phyloP scores from a whole-genome alignment of 2,888 invertebrate genomes.

The Spilarctia lutea region DNA sequence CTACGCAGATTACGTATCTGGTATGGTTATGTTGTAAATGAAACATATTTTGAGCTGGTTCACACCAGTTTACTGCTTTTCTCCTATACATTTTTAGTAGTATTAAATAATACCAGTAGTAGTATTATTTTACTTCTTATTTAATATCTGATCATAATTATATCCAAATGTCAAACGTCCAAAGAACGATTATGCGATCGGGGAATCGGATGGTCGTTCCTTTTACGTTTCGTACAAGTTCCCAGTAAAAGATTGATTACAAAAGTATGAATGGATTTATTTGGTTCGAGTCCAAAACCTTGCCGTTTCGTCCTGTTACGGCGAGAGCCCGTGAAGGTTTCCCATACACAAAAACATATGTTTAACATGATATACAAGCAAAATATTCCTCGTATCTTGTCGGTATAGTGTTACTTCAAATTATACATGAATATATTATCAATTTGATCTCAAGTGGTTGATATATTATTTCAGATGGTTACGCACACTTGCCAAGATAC shows the following conservation, averaged over 20 bases:
- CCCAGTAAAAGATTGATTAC: neutral
- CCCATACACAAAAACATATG: neutral
- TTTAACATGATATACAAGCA: neutral
- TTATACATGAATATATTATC: constrained; percentile 3
- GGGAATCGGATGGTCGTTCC: no score
- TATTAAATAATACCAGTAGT: neutral
- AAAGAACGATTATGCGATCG: no score
- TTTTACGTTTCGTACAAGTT: no score
- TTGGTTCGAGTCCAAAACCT: neutral
- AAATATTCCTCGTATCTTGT: neutral
- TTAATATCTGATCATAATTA: no score
- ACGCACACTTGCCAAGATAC: constrained; percentile 4
- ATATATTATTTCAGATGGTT: constrained; percentile 3
- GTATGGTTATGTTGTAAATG: neutral
- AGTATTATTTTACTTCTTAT: no score
- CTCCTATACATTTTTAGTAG: neutral
- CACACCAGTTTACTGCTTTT: neutral
- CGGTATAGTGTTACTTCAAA: neutral
- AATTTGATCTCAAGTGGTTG: constrained; percentile 24
- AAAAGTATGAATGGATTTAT: neutral
- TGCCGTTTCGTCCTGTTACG: neutral
- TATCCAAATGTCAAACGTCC: no score
- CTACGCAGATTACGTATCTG: constrained; percentile 5
- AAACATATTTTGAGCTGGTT: neutral
- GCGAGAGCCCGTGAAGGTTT: neutral